Evolutionary conservation across 2,113 vertebrate species (phyloP), one percentile per base, ranked within the genome.

Genomic region (Chloropsis hardwickii): DNA sequence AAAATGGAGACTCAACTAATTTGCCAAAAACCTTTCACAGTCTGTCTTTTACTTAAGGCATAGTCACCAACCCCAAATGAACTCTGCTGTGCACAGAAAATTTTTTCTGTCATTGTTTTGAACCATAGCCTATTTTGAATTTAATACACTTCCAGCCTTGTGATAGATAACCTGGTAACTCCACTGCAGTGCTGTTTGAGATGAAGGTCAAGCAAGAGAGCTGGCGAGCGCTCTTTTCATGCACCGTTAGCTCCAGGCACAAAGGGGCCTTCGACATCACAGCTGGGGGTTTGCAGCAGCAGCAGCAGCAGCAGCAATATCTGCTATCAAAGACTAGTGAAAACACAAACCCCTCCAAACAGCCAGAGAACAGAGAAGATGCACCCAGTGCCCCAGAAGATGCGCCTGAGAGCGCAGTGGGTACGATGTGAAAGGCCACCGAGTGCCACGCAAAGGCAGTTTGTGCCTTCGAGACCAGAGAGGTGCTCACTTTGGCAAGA

Each of bases 191-290:
- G 86, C 84, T 91, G 81, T 53, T 91, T 42, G 83, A 92, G 86
- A 92, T 50, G 86, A 94, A 97, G 95, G 95, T 93, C 94, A 93
- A 96, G 94, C 90, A 82, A 94, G 88, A 88, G 92, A 94, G 83
- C 74, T 5, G 15, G 91, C 37, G 14, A 85, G 85, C 5, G 22
- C 94, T 95, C 92, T 94, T 96, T 95, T 95, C 96, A 94, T 92
- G 92, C 91, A 17, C 94, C 27, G 91, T 95, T 95, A 95, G 95
- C 95, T 95, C 84, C 94, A 86, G 95, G 95, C 93, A 97, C 94
- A 89, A 94, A 96, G 94, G 88, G 88, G 93, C 94, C 93, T 95
- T 97, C 61, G 39, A 79, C 90, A 78, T 56, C 91, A 2, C 95
- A 81, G 94, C 70, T 66, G 81, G 96, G 71, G 93, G 85, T 47